A percentile compares a stretch with the other conserved stretches of the same genome.
Conservation (phyloP, 2,113 vertebrate species). For the Puffinus mauretanicus region DNA sequence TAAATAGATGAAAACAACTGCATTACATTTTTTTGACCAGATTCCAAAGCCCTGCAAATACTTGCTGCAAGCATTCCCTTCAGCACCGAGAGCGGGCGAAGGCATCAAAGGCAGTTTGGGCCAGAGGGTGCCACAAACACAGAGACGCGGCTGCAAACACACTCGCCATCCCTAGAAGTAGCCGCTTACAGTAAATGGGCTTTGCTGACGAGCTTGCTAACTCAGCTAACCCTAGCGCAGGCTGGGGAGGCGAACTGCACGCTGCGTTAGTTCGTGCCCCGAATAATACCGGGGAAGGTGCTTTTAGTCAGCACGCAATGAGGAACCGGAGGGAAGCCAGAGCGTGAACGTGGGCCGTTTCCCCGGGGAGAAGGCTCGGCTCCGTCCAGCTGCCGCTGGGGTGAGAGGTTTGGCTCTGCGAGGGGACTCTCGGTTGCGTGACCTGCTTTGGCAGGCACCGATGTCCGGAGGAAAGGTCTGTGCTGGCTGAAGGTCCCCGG, state of each 20-base stretch:
- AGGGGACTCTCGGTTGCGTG: rapidly evolving
- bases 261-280: not conserved
- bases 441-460: not conserved
- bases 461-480: not conserved
- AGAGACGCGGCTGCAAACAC: not conserved
- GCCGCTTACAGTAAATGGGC: not conserved
- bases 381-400: not conserved
- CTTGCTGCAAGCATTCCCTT: not conserved
- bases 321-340: not conserved
- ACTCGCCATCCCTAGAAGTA: not conserved
- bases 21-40: not conserved
- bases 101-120: not conserved
- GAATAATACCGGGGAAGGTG: not conserved
- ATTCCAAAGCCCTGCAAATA: not conserved
- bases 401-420: not conserved
- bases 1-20: not conserved
- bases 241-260: not conserved
- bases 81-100: rapidly evolving
- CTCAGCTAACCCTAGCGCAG: too few relatives aligned
- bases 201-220: not conserved
- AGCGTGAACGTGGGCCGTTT: not conserved
- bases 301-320: not conserved
- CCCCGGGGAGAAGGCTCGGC: not conserved
- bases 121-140: not conserved
- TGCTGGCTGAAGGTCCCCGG: not conserved